Base-by-base conservation (phyloP, 2,113 vertebrate genomes). In the Nanger granti region DNA sequence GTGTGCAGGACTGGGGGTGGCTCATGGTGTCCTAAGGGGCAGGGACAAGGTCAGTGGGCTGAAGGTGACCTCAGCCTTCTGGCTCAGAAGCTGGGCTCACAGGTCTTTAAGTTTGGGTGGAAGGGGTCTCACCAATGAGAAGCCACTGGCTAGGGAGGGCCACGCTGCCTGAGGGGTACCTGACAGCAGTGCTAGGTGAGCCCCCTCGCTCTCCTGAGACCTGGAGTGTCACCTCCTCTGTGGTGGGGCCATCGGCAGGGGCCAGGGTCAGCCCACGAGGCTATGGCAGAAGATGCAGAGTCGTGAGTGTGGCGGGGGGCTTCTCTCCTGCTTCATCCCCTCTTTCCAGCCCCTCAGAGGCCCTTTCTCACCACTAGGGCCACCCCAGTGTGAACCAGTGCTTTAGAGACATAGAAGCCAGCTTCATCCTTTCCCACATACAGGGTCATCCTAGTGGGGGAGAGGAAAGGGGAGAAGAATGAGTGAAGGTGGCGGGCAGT, bases 1-100 rank as follows among this genome's bases (percentile, higher is more conserved):
- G 99, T 99, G 97, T 99, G 99, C 44, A 99, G 99, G 28, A 99
- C 76, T 0, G 99, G 99, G 54, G 99, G 99, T 22, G 99, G 98
- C 97, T 99, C 99, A 4, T 99, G 99, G 92, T 99, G 99, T 37
- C 99, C 99, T 99, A 59, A 2, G 8, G 69, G 4, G 59, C 4
- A 80, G 93, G 29, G 8, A 7, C 88, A 94, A 92, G 44, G 60
- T 47, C 73, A 93, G 8, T 13, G 11, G 44, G n/a, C 12, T 44
- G 47, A 57, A 31, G 73, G 17, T 55, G 37, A 31, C 18, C 29
- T 96, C 55, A 44, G 31, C 20, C 37, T 97, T 41, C 24, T 15
- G 60, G 34, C 47, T 89, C 57, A 54, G 55, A 96, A 82, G 57
- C 62, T n/a, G 49, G 49, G 55, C 8, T 83, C 80, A n/a, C 11